These are phyloP conservation scores for Caenorhabditis uteleia DNA, from an alignment of 2,888 invertebrate species.

Conservation along the genomic window DNA sequence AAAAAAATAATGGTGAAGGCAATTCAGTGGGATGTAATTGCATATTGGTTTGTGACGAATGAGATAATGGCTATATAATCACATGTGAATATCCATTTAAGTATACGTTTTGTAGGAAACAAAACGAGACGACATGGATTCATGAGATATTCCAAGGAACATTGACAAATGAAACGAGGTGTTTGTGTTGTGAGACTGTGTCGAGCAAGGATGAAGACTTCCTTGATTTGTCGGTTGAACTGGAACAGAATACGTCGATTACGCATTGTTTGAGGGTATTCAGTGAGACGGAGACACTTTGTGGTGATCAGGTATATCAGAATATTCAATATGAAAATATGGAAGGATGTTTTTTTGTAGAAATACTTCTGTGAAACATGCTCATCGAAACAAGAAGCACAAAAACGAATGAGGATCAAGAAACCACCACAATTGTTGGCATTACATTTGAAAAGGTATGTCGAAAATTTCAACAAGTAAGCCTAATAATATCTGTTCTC, in stretches of 20 bases:
- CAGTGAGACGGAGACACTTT: conserved; percentile 90
- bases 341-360: conserved; percentile 16
- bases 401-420: conserved; percentile 85
- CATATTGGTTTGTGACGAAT: too few species aligned
- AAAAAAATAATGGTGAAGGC: too few species aligned
- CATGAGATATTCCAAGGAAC: conserved; percentile 99
- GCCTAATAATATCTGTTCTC: not conserved
- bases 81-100: too few species aligned
- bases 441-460: conserved; percentile 90
- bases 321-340: not conserved
- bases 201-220: conserved; percentile 99
- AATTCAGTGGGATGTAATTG: too few species aligned
- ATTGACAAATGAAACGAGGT: conserved; percentile 96
- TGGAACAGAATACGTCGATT: conserved; percentile 98
- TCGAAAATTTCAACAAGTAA: not conserved
- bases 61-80: too few species aligned
- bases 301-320: conserved; percentile 90
- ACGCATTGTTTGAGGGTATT: conserved; percentile 91
- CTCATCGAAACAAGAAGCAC: conserved; percentile 60
- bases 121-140: conserved; percentile 88
- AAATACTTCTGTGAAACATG: conserved; percentile 55
- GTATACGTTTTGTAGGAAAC: not conserved
- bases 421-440: conserved; percentile 96
- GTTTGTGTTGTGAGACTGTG: conserved; percentile 98
- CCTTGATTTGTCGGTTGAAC: conserved; percentile 96